Base-by-base conservation (phyloP, 2,113 vertebrate genomes). In the Prolemur simus region DNA sequence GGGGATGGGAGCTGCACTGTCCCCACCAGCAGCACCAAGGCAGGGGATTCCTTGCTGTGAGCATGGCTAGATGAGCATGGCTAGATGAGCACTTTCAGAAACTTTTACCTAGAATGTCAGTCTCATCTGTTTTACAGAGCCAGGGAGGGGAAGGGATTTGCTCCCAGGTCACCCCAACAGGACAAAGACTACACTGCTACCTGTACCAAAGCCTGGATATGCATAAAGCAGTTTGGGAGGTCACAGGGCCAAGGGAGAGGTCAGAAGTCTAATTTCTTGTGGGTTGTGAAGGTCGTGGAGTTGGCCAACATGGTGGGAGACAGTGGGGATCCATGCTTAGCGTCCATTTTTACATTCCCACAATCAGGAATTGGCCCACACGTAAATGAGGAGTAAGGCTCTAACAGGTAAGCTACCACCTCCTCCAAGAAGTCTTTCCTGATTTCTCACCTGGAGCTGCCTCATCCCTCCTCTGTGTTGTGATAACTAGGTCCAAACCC, bases 371-470 rank as follows among this genome's bases (percentile, higher is more conserved):
- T 29, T 3, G 39, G 32, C 52, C 60, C 68, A 76, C 6, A 74
- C 18, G 25, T 20, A 90, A 68, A 37, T 20, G 49, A 52, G 32
- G 47, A 37, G 10, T 39, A 47, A 84, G 3, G 15, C 47, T 93
- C 47, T 69, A 9, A 3, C 2, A 45, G 2, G 9, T 34, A 64
- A 94, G 47, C n/a, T 12, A 56, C 63, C n/a, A 32, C 83, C 63
- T 93, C 90, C 66, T 76, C 94, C 64, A 13, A 63, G 56, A 87
- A 76, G 87, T 34, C 83, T 89, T 86, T n/a, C 64, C 77, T 58
- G 29, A 58, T 80, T 80, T 89, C 78, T 80, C 76, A 15, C 54
- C 34, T 49, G 34, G 58, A 69, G 15, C 68, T 18, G 54, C 56
- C 56, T 71, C 66, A 71, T 78, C 52, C 21, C 21, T 74, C 64